Base-by-base conservation (phyloP, 1,140 invertebrate species). In the Pseudomyrmex sp. region DNA sequence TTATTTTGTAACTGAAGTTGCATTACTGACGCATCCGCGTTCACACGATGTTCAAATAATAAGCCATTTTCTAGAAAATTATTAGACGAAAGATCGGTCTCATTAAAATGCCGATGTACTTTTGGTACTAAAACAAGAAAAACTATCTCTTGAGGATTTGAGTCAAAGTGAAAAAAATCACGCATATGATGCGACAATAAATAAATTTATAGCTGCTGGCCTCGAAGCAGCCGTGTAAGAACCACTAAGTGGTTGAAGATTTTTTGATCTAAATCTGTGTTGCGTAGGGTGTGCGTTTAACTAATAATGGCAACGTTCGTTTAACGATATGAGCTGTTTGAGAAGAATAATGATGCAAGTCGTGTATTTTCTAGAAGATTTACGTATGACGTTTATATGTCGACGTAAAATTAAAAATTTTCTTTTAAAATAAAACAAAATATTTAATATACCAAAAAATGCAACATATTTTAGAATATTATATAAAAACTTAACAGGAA, bases 171-270 rank as follows among this genome's bases (percentile, higher is more conserved):
- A 85, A 88, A 90, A 85, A 88, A 90, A 87, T 86, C 66, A 20
- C 88, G 91, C 91, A 91, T 92, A 58, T 89, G 85, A 91, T 92
- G 88, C 90, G 90, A 84, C 9, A 84, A 89, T 90, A 85, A 84
- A 68, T 50, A 85, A 90, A 91, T 91, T 92, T 92, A 93, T 88
- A 59, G 84, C 74, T 74, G 54, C 59, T 70, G 65, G 62, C 72
- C 88, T 85, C 76, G 65, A 18, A 44, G 52, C 23, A 85, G 82
- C 48, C 35, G 44, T 83, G 52, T 69, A 72, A 72, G 63, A 77
- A 70, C 90, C 88, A 92, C 90, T 68, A 92, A 92, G 91, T 93
- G 90, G 90, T 84, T 58, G 35, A 85, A 58, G 82, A 35, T 7
- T 50, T 46, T 44, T 79, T 52, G 7, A 59, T 77, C 80, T 74